Conservation (phyloP, 2,113 vertebrate species). For the Clarias magur region DNA sequence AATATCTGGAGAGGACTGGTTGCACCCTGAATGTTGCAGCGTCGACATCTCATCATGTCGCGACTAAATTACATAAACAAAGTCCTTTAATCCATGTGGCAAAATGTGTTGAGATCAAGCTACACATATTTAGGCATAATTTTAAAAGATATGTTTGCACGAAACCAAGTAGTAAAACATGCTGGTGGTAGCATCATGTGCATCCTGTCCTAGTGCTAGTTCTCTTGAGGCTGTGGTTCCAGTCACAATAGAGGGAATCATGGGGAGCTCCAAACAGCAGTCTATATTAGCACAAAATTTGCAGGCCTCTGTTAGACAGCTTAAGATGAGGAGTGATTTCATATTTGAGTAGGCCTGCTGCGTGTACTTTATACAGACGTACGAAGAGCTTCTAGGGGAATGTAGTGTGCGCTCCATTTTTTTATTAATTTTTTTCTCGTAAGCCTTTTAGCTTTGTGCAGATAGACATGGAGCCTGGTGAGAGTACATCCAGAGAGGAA, state of each 20-base stretch:
- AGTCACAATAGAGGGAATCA: neutral
- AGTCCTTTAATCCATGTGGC: neutral
- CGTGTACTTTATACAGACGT: conserved; percentile 4
- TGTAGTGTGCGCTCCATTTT: conserved; percentile 62
- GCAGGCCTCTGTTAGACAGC: neutral
- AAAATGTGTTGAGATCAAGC: neutral
- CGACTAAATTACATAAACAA: neutral
- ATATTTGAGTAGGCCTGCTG: neutral
- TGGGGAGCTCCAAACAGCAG: neutral
- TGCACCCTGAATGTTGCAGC: neutral
- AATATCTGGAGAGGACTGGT: neutral
- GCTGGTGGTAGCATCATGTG: neutral
- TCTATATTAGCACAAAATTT: neutral
- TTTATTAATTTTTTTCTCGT: conserved; percentile 72
- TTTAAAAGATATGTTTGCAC: neutral
- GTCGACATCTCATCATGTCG: no score
- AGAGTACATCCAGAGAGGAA: conserved; percentile 42
- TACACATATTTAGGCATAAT: neutral
- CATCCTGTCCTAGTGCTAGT: neutral
- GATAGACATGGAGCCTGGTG: conserved; percentile 65
- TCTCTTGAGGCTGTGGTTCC: neutral
- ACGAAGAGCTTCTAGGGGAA: conserved; percentile 52
- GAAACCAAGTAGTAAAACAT: neutral
- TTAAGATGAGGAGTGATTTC: neutral
- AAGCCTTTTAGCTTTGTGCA: conserved; percentile 68